Percentiles rank a stretch among this genome's conserved stretches.
Conservation (phyloP, 2,113 vertebrate genomes). For the Bujurquina vittata region DNA sequence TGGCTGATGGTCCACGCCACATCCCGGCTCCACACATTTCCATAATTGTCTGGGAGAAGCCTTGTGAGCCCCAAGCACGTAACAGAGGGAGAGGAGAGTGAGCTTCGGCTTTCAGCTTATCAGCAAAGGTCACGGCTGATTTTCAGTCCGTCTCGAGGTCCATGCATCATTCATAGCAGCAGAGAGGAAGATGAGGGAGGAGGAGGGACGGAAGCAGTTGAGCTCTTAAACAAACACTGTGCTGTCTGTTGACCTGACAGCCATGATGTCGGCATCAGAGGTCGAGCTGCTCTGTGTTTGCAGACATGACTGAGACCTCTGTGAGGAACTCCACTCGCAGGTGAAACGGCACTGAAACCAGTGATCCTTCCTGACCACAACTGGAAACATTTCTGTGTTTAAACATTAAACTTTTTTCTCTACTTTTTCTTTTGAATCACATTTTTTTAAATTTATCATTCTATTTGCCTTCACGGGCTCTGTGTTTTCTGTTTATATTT, state of each 20-base stretch:
- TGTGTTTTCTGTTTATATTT: too few species aligned
- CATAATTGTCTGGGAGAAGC: constrained; percentile 13
- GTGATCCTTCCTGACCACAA: too few species aligned
- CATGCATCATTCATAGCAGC: constrained; percentile 22
- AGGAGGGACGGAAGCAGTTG: neutral
- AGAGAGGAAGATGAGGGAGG: neutral
- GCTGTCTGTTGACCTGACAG: neutral
- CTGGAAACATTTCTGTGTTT: too few species aligned
- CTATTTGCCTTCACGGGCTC: too few species aligned
- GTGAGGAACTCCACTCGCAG: too few species aligned
- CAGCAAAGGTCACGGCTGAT: constrained; percentile 38
- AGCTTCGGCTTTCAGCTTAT: constrained; percentile 1
- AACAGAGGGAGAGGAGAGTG: neutral
- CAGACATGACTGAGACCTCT: too few species aligned
- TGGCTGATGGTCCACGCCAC: neutral
- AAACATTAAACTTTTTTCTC: too few species aligned
- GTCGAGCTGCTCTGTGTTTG: neutral
- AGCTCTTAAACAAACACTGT: neutral
- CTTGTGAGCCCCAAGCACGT: neutral
- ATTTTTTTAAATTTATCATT: too few species aligned
- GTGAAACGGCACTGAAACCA: too few species aligned
- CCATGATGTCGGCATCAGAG: neutral
- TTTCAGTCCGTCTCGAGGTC: constrained; percentile 5
- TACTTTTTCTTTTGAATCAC: too few species aligned
- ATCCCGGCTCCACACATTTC: neutral